A percentile compares a stretch with the other conserved stretches of the same genome.
Conservation (phyloP, 2,113 vertebrate genomes). For the Salminus brasiliensis region DNA sequence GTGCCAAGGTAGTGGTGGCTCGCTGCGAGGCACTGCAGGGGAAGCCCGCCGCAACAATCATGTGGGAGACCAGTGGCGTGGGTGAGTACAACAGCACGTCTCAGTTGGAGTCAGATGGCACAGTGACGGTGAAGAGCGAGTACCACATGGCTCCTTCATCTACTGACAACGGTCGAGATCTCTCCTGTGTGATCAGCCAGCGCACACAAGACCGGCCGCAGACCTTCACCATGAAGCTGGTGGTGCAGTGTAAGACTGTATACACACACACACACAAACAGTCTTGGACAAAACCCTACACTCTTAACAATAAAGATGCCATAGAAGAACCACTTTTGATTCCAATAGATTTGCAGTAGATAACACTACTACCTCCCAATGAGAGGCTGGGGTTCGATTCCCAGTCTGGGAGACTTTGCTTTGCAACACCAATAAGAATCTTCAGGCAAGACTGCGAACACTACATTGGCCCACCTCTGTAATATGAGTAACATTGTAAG, state of each 20-base stretch:
- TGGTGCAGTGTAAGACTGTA: slow-evolving; percentile 78
- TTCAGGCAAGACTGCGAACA: too few species aligned
- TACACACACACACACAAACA: background rate
- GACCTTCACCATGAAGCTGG: slow-evolving; percentile 62
- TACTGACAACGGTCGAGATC: slow-evolving; percentile 64
- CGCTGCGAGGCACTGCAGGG: slow-evolving; percentile 76
- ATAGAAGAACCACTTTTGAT: too few species aligned
- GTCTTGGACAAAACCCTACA: too few species aligned
- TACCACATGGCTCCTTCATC: slow-evolving; percentile 71
- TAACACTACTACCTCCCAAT: too few species aligned
- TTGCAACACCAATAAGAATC: too few species aligned
- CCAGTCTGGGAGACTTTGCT: too few species aligned
- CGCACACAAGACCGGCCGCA: slow-evolving; percentile 64
- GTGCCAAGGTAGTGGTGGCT: slow-evolving; percentile 74
- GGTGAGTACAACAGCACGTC: slow-evolving; percentile 66
- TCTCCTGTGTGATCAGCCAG: slow-evolving; percentile 73
- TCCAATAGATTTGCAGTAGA: too few species aligned
- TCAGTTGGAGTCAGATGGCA: slow-evolving; percentile 69
- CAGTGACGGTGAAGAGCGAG: slow-evolving; percentile 79
- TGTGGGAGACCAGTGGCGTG: slow-evolving; percentile 69
- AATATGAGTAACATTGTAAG: too few species aligned
- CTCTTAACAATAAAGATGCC: too few species aligned
- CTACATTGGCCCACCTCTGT: too few species aligned
- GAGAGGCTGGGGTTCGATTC: too few species aligned
- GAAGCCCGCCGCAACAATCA: slow-evolving; percentile 78